Base-by-base conservation (phyloP, 2,888 invertebrate species). In the Agrochola litura region DNA sequence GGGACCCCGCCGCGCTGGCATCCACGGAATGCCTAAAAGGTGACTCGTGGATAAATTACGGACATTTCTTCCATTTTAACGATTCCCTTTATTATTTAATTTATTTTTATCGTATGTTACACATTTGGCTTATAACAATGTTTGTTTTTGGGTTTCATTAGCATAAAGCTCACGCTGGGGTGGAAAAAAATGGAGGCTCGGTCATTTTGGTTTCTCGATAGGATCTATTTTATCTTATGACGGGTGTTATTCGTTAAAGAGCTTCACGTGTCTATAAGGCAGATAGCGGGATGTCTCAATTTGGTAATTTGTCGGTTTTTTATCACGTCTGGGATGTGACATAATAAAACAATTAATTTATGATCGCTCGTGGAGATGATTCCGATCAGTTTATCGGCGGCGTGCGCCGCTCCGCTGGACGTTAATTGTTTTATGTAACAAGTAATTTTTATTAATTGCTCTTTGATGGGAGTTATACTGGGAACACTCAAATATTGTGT, bases 41-140 rank as follows among this genome's bases (percentile, higher is more conserved):
- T 96, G 96, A 96, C 96, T 96, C 94, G 94, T 93, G 96, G 95
- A 96, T 96, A 96, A 96, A 96, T 96, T 96, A 96, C 96, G 92
- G 91, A 94, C 95, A 96, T 96, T 96, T 96, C 95, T 95, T 96
- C 94, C 94, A 95, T 96, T 96, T 96, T 96, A 96, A 96, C 96
- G 96, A 96, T 96, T 94, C 95, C 93, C 94, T 96, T 96, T 96
- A 96, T 96, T 96, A 95, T 96, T 96, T 96, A 96, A 96, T 96
- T 96, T 96, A 96, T 96, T 96, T 95, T 95, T 95, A 96, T 96
- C 92, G 95, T 95, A 95, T 95, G 96, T 96, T 96, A 96, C 96
- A 96, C 96, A 96, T 96, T 96, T 94, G 94, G 92, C 94, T 95
- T 95, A 95, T 96, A 96, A 95, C 96, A 95, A 95, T 96, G 96